Conservation (phyloP, 2,888 invertebrate genomes). For the Ophioninae sp. region DNA sequence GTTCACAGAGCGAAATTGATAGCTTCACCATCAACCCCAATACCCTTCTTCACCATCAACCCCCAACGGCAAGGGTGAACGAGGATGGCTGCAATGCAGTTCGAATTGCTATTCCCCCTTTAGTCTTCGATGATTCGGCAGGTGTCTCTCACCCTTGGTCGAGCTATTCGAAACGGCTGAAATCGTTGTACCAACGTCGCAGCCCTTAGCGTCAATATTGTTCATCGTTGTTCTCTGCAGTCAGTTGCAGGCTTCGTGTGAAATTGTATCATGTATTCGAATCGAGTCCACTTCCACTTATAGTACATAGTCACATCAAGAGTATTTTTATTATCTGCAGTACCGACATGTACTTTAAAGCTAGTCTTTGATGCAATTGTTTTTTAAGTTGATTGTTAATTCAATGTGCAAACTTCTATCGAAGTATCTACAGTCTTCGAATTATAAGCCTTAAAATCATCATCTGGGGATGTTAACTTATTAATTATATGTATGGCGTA, state of each 20-base stretch:
- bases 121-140: background rate
- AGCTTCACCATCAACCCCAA: background rate
- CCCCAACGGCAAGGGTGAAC: background rate
- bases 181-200: background rate
- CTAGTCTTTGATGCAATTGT: too few relatives aligned
- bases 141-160: background rate
- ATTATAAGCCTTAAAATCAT: too few relatives aligned
- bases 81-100: background rate
- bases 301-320: too few relatives aligned
- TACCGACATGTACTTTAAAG: too few relatives aligned
- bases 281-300: background rate
- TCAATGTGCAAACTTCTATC: too few relatives aligned
- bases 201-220: background rate
- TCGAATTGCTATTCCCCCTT: constrained; percentile 3
- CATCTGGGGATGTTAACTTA: too few relatives aligned
- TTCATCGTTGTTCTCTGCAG: background rate
- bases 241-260: background rate
- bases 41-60: too few relatives aligned
- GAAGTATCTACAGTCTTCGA: too few relatives aligned
- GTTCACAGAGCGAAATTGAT: background rate
- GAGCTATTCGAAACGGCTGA: background rate
- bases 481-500: too few relatives aligned
- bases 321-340: too few relatives aligned
- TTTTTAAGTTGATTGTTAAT: too few relatives aligned
- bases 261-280: background rate